phyloP scores from a whole-genome alignment of 1,140 invertebrate genomes.

The Ceratosolen fusciceps region DNA sequence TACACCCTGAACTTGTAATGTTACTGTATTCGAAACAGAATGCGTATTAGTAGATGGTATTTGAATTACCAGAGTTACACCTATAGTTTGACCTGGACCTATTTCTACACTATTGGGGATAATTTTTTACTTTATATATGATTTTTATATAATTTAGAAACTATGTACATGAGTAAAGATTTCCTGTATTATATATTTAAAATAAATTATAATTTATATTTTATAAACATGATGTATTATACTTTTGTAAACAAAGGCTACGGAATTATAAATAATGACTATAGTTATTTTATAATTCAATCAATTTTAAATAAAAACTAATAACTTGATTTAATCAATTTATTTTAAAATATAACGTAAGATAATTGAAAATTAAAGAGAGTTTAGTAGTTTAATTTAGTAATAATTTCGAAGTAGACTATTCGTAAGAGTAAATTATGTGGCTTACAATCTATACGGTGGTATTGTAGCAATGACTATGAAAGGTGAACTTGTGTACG shows the following conservation, averaged over 20 bases:
- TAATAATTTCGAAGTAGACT: too few species aligned
- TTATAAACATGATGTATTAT: background rate
- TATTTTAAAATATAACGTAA: too few species aligned
- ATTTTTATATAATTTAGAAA: too few species aligned
- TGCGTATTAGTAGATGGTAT: slow-evolving; percentile 68
- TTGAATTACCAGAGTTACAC: slow-evolving; percentile 71
- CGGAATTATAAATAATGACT: too few species aligned
- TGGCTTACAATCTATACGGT: background rate
- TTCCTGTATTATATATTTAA: too few species aligned
- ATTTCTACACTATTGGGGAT: slow-evolving; percentile 29
- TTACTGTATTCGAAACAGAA: slow-evolving; percentile 73
- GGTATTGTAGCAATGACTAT: slow-evolving; percentile 42
- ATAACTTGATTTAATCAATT: too few species aligned
- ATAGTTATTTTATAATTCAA: background rate
- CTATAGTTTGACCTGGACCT: slow-evolving; percentile 72
- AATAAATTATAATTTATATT: background rate
- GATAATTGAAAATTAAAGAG: too few species aligned
- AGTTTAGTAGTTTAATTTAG: too few species aligned
- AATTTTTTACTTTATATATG: background rate
- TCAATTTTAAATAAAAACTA: too few species aligned
- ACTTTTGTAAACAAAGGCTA: background rate
- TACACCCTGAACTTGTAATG: slow-evolving; percentile 65
- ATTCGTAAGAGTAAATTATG: background rate
- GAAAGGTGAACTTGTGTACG: slow-evolving; percentile 50
- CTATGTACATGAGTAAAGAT: too few species aligned